Conservation (phyloP, 1,140 invertebrate genomes). For the Ectropis grisescens region DNA sequence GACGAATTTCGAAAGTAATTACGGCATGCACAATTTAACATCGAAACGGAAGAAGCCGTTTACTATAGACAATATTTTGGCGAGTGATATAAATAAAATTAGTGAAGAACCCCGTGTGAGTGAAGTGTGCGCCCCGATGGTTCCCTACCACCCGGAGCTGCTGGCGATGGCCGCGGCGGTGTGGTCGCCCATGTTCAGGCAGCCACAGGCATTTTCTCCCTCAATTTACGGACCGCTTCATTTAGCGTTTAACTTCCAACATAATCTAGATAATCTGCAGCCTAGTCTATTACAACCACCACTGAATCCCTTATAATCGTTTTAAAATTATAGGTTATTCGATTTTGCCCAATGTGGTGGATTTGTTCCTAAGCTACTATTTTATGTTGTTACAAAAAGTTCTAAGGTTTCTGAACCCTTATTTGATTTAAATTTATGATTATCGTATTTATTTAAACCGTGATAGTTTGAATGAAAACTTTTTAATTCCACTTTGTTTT, state of each 20-base stretch:
- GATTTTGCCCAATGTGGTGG: too few species aligned
- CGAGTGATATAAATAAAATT: constrained; percentile 14
- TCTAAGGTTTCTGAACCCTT: too few species aligned
- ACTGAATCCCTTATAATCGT: too few species aligned
- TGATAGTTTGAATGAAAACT: too few species aligned
- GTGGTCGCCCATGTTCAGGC: constrained; percentile 13
- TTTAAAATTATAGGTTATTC: too few species aligned
- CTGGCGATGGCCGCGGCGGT: constrained; percentile 18
- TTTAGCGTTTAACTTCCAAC: constrained; percentile 12
- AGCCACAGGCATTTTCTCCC: constrained; percentile 11
- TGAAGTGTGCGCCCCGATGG: constrained; percentile 1
- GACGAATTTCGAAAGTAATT: constrained; percentile 1
- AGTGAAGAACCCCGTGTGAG: constrained; percentile 6
- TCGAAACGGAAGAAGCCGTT: constrained; percentile 21
- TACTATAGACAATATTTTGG: constrained; percentile 31
- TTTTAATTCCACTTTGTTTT: too few species aligned
- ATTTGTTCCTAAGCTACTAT: too few species aligned
- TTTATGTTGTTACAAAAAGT: too few species aligned
- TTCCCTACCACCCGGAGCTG: constrained; percentile 6
- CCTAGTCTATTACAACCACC: too few species aligned
- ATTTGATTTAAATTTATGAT: too few species aligned
- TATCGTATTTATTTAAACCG: too few species aligned
- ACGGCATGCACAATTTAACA: too few species aligned
- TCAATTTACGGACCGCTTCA: constrained; percentile 11
- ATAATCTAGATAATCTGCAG: constrained; percentile 10